Percentiles rank a stretch among this genome's conserved stretches.
Conservation (phyloP, 2,888 invertebrate species). For the Panorpa germanica region DNA sequence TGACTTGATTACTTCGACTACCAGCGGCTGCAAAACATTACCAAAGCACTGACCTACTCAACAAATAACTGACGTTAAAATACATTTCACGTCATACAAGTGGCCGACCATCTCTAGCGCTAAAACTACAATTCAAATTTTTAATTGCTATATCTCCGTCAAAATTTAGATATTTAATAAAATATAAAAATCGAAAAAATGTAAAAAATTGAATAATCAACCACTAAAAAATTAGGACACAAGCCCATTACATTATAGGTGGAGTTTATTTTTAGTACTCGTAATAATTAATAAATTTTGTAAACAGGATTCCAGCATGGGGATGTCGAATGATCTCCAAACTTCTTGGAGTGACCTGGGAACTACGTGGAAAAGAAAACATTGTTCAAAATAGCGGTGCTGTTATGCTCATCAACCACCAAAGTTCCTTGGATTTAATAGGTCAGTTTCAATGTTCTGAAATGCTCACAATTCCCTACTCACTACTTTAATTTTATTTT, state of each 20-base stretch:
- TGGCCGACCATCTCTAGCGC: too few species aligned
- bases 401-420: constrained; percentile 75
- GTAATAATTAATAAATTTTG: constrained; percentile 6
- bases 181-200: constrained; percentile 10
- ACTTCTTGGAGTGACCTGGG: constrained; percentile 47
- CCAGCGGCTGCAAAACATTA: too few species aligned
- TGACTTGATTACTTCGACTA: too few species aligned
- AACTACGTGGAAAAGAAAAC: constrained; percentile 56
- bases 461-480: too few species aligned
- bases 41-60: too few species aligned
- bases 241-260: too few species aligned
- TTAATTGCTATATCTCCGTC: too few species aligned
- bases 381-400: constrained; percentile 54
- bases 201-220: constrained; percentile 8
- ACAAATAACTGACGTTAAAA: too few species aligned
- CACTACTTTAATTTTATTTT: too few species aligned
- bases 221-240: too few species aligned
- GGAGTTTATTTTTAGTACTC: constrained; percentile 9
- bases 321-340: constrained; percentile 33
- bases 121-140: too few species aligned
- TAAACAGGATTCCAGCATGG: constrained; percentile 46
- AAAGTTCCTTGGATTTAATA: constrained; percentile 68
- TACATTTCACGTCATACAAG: too few species aligned
- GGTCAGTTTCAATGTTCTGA: constrained; percentile 41
- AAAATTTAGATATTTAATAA: constrained; percentile 1